Percentiles rank a stretch among this genome's conserved stretches.
Conservation (phyloP, 1,140 invertebrate genomes). For the Ceratitis capitata region DNA sequence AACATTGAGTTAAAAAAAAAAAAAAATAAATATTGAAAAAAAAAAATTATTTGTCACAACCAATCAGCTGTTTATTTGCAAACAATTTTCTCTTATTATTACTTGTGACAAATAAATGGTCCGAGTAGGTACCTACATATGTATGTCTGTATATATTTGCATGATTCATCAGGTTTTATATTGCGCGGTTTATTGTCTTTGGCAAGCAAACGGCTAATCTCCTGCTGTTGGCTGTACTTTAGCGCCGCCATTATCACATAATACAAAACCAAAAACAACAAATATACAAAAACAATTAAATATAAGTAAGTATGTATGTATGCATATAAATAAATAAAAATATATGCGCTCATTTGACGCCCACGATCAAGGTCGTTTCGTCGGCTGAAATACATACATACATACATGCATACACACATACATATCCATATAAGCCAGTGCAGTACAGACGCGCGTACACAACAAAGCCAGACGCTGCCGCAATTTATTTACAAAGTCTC, state of each 20-base stretch:
- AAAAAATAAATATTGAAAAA: no score
- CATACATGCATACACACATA: no score
- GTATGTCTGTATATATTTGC: neutral
- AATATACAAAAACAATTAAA: no score
- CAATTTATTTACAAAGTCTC: neutral
- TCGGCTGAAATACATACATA: neutral
- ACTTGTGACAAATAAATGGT: no score
- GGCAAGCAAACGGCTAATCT: neutral
- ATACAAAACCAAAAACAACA: no score
- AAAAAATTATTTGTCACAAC: no score
- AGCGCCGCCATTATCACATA: neutral
- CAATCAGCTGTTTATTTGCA: neutral
- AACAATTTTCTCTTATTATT: neutral
- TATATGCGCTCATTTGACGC: neutral
- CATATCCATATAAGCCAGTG: no score
- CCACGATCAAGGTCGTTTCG: conserved; percentile 18
- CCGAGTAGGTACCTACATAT: neutral
- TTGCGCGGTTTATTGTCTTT: neutral
- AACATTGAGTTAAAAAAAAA: no score
- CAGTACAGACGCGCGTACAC: neutral
- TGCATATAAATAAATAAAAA: neutral
- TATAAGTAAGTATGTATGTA: neutral
- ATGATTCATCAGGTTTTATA: neutral
- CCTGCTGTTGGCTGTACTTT: neutral
- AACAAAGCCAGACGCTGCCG: neutral